Base-by-base conservation (phyloP, 2,888 invertebrate genomes). In the Coelopa pilipes region DNA sequence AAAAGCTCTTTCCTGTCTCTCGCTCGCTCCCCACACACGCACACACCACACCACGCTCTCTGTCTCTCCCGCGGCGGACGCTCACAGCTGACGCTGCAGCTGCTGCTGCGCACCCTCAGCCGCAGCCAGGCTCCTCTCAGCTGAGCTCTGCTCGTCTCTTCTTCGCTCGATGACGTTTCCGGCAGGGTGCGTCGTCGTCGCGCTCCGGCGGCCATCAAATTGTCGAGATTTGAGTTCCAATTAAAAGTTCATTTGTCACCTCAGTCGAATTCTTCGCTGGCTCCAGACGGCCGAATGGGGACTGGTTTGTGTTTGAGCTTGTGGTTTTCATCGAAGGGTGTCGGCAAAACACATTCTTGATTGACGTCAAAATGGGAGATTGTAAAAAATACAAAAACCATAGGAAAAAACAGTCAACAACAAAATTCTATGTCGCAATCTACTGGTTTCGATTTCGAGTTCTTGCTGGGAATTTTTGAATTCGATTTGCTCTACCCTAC, bases 201-300 rank as follows among this genome's bases (percentile, higher is more conserved):
- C 7, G n/a, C 34, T 34, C 34, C 3, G 19, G 17, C 24, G n/a
- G 21, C 57, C 19, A 59, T 24, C 12, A 59, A 59, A 19, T 59
- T 21, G 57, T 17, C 24, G 11, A 59, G 1, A 9, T 21, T 21
- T n/a, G 50, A 67, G 69, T 76, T 76, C 75, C 68, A 74, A 73
- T 75, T 76, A 75, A 77, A 76, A 73, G 57, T 57, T 55, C 70
- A 77, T 77, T 76, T 76, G 77, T 76, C 77, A 77, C 47, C 71
- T 68, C 49, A 72, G 73, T 67, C 72, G 59, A 74, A 57, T 55
- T 17, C 45, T 47, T 46, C 50, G 13, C 2, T 63, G 74, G 73
- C 73, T 76, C 74, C 73, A 72, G 69, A 24, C 50, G 70, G 71
- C 70, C 70, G 45, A 13, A n/a, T n/a, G 34, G 34, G 17, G 59